Conservation (phyloP, 2,113 vertebrate species). For the Cacatua alba region DNA sequence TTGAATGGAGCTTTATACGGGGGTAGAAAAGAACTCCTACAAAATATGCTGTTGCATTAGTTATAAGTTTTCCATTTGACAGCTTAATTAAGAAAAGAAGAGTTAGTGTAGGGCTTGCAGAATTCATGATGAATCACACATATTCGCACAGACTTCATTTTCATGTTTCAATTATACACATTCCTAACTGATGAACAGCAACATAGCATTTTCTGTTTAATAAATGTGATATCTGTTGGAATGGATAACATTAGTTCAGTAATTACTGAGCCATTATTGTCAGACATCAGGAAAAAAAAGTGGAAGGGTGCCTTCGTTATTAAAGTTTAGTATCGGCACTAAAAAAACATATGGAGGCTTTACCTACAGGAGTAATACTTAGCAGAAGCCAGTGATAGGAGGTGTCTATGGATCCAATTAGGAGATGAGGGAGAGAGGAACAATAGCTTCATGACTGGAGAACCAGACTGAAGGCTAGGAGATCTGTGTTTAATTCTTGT, state of each 20-base stretch:
- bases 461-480: neutral
- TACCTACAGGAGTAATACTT: neutral
- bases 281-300: constrained; percentile 59
- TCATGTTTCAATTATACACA: constrained; percentile 81
- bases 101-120: constrained; percentile 74
- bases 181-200: constrained; percentile 82
- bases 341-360: neutral
- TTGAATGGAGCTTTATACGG: constrained; percentile 64
- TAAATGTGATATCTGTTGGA: constrained; percentile 83
- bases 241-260: constrained; percentile 82
- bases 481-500: neutral
- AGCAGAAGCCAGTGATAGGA: neutral
- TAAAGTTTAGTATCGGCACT: constrained; percentile 68
- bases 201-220: constrained; percentile 81
- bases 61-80: constrained; percentile 81
- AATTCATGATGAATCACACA: constrained; percentile 80
- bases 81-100: constrained; percentile 82
- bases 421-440: neutral
- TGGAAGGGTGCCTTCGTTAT: constrained; percentile 58
- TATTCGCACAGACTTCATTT: constrained; percentile 78
- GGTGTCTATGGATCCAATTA: neutral
- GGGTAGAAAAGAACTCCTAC: constrained; percentile 62
- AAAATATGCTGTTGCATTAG: constrained; percentile 77
- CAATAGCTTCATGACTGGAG: neutral
- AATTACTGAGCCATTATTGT: constrained; percentile 80